A percentile compares a stretch with the other conserved stretches of the same genome.
Conservation (phyloP, 2,888 invertebrate species). For the Eilema griseolum region DNA sequence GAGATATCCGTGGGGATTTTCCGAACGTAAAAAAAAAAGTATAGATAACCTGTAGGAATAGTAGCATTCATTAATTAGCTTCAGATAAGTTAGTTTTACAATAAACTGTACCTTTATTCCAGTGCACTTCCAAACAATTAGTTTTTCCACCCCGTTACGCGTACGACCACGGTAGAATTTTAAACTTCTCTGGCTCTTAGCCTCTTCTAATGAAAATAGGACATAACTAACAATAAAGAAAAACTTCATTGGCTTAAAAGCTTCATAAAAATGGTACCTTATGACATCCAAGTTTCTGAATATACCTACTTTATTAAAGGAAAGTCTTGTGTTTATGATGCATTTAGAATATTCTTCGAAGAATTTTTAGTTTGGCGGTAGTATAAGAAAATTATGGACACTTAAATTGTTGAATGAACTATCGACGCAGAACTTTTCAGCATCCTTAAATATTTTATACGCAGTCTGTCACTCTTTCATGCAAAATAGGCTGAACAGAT, state of each 20-base stretch:
- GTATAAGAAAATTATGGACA: background rate
- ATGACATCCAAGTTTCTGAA: constrained; percentile 25
- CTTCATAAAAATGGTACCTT: constrained; percentile 30
- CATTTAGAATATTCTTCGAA: background rate
- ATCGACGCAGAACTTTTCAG: too few species aligned
- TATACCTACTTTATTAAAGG: constrained; percentile 18
- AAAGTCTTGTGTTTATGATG: constrained; percentile 9
- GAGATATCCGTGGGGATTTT: too few species aligned
- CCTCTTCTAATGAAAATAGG: constrained; percentile 30
- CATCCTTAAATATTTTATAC: too few species aligned
- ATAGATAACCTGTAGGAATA: too few species aligned
- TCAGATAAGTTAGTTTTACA: background rate
- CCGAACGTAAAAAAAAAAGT: too few species aligned
- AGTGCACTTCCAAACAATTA: constrained; percentile 9
- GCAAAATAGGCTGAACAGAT: too few species aligned
- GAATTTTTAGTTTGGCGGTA: background rate
- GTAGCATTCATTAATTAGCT: background rate
- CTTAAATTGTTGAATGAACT: background rate
- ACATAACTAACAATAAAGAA: constrained; percentile 32
- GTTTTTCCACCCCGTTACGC: background rate
- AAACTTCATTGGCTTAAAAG: constrained; percentile 42
- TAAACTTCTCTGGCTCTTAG: constrained; percentile 2
- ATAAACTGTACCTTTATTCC: background rate
- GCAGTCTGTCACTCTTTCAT: too few species aligned
- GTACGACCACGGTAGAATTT: constrained; percentile 7